Base-by-base conservation (phyloP, 2,113 vertebrate species). In the Phrynocephalus versicolor region DNA sequence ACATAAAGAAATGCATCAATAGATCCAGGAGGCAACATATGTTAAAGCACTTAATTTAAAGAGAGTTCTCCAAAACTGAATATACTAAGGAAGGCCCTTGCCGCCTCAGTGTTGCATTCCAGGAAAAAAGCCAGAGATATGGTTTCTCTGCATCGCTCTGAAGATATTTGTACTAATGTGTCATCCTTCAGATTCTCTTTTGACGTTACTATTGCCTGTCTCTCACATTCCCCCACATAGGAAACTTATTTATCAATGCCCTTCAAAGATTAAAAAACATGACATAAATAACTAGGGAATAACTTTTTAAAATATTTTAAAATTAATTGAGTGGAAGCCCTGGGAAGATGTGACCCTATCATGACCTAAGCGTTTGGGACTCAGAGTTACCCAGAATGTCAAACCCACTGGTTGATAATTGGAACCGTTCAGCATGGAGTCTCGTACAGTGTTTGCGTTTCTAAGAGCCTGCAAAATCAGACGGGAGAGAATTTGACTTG, bases 71-170 rank as follows among this genome's bases (percentile, higher is more conserved):
- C 93, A 93, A 93, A 92, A 96, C 94, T 90, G 84, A 93, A 96
- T 96, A 94, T 96, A 93, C 89, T 95, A 89, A 93, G 95, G 94
- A 94, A 95, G 93, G 96, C 95, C 86, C 96, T 95, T 95, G 95
- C 91, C 82, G 45, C 92, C 92, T 88, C n/a, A n/a, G 89, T 89
- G 92, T 88, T 87, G 87, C 69, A 81, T 94, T 94, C 93, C 94
- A 92, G 93, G 90, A 95, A 93, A 90, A 88, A 79, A 79, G 18
- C 79, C 90, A 69, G 75, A 90, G 88, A 41, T n/a, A n/a, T 73
- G 91, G 88, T 92, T 89, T 81, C 79, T 91, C 93, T 88, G 30
- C 74, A 62, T 93, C 85, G 85, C 88, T 89, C 83, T 27, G 89
- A 90, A 87, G 90, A 77, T 91, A 81, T 87, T 93, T 89, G 30